phyloP scores from a whole-genome alignment of 2,797 vertebrate species.

The Pseudochromis fuscus region DNA sequence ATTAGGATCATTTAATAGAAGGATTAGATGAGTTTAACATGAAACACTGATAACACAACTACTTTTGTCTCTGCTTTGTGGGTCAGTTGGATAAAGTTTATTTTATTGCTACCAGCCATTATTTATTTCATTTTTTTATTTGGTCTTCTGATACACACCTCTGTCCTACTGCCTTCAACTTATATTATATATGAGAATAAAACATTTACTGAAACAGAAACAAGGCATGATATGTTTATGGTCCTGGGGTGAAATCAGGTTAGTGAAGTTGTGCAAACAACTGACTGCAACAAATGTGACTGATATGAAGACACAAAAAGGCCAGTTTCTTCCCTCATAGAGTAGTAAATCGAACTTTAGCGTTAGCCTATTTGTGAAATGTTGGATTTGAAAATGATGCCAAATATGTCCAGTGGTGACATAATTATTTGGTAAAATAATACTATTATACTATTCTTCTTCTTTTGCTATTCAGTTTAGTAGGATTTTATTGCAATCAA shows the following conservation, averaged over 20 bases:
- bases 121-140: neutral
- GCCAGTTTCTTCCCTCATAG: neutral
- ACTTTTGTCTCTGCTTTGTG: neutral
- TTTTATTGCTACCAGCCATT: neutral
- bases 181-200: too few relatives aligned
- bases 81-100: neutral
- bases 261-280: too few relatives aligned
- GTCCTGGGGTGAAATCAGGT: neutral
- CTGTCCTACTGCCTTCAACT: neutral
- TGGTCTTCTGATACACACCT: neutral
- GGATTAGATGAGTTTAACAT: slow-evolving; percentile 6
- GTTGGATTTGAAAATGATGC: too few relatives aligned
- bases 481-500: too few relatives aligned
- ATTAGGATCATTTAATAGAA: slow-evolving; percentile 34
- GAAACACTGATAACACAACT: slow-evolving; percentile 12
- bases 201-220: neutral
- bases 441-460: too few relatives aligned
- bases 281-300: too few relatives aligned
- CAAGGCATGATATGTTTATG: neutral
- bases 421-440: too few relatives aligned
- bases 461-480: too few relatives aligned
- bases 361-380: too few relatives aligned
- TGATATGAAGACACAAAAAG: neutral
- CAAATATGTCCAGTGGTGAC: too few relatives aligned
- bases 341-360: too few relatives aligned